Base-by-base conservation (phyloP, 2,888 invertebrate genomes). In the Cataglyphis livida region DNA sequence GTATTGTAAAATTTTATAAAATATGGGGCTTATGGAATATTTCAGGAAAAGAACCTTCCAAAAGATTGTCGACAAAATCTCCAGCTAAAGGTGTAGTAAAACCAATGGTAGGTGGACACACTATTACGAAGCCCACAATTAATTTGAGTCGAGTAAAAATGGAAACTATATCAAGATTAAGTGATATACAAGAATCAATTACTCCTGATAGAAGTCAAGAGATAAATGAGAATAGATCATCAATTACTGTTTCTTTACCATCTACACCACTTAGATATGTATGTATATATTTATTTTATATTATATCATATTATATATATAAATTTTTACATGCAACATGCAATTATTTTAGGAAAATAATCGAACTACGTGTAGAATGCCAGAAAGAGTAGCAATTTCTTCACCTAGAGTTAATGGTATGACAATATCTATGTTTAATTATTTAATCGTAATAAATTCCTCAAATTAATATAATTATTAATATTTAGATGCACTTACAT, bases 81-180 rank as follows among this genome's bases (percentile, higher is more conserved):
- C 94, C 94, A 59, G 92, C 94, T 28, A 92, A 89, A 82, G 94
- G 94, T 48, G 93, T 94, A 18, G 94, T 94, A 5, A 93, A 94
- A 51, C 94, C 94, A 57, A 94, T 94, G 93, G 94, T 94, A 28
- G 92, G 94, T 83, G 94, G 94, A 28, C 93, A 94, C 66, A 94
- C 93, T 3, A 94, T 94, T 70, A 94, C 94, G 35, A 94, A 94
- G 85, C 94, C 94, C 6, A 93, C 93, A 21, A 94, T 94, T 76
- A 94, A 93, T 87, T 90, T 94, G 65, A 94, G 94, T 78, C 91
- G 94, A 87, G 86, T 94, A 18, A 94, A 94, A 84, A 91, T 94
- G 90, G 92, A 91, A 65, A 85, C 90, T 84, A 64, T 86, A 32
- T 85, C 89, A 81, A 93, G 91, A 87, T 91, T 93, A 85, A 94